Conservation (phyloP, 92 coral and sea anemone genomes). For the Bergia puertoricense region DNA sequence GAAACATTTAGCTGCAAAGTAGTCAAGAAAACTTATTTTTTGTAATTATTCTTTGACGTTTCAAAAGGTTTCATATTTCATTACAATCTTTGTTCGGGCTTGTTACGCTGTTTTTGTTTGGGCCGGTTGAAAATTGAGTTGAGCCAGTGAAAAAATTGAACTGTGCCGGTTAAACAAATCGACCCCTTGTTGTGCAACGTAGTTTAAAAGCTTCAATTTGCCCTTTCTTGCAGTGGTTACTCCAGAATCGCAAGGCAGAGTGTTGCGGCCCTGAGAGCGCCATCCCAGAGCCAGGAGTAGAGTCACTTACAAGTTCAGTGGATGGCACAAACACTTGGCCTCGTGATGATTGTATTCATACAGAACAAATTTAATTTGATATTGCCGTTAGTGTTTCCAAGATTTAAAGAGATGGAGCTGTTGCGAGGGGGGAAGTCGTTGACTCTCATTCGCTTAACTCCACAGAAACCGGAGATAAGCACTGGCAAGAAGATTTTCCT, state of each 20-base stretch:
- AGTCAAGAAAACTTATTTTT: background rate
- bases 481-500: too few relatives aligned
- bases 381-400: too few relatives aligned
- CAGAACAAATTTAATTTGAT: background rate
- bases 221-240: slow-evolving; percentile 69
- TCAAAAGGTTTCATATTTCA: too few relatives aligned
- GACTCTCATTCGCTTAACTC: too few relatives aligned
- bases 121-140: too few relatives aligned
- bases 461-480: too few relatives aligned
- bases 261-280: slow-evolving; percentile 65
- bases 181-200: background rate
- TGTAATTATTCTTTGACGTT: background rate
- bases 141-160: too few relatives aligned
- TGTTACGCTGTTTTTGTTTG: too few relatives aligned
- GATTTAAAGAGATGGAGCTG: too few relatives aligned
- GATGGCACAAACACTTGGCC: background rate
- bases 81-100: too few relatives aligned
- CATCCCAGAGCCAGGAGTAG: slow-evolving; percentile 30
- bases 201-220: background rate
- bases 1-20: background rate
- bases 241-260: slow-evolving; percentile 78
- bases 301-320: background rate
- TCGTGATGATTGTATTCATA: background rate
- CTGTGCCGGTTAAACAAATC: background rate
- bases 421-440: too few relatives aligned